Evolutionary conservation across 2,888 invertebrate species (phyloP), one percentile per base, ranked within the genome.

Genomic region (Cantharis flavilabris): DNA sequence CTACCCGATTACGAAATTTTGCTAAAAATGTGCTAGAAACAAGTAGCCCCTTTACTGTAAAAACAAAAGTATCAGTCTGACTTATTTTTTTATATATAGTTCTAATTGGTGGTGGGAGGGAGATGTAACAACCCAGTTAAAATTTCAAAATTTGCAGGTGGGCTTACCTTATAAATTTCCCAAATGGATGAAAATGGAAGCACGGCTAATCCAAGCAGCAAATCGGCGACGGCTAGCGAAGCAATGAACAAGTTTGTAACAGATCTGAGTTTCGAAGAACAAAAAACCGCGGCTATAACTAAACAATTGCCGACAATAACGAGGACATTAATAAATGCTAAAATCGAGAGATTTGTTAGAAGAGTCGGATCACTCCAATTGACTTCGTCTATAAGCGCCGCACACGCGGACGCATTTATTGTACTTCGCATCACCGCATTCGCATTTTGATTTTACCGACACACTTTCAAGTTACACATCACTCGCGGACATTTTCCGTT

Each of bases 161-260:
- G 20, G 71, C 72, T 89, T 84, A 95, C 96, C 93, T 96, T 94
- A 87, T 94, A 96, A 9, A 97, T 97, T 89, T 98, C 97, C 91
- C 97, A 95, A 20, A 97, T 96, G 73, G 98, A 96, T 26, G 98
- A 97, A 89, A 98, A 98, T 1, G 98, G 98, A 84, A 99, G 91
- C 70, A 99, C 98, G 20, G 97, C 95, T 7, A 98, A 90, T 1
- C 98, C 98, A n/a, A 99, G 97, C 86, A 98, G 91, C 79, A 99
- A 91, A 89, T 99, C 99, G 69, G 98, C 98, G 18, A 97, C 96
- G 0, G 98, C 98, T 85, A 99, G 91, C 69, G 98, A 98, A 80
- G 98, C 97, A 87, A 99, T 98, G 91, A 99, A 98, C 86, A 97
- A 93, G 89, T 99, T 98, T 80, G 98, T 98, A 83, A 98, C 98